These are phyloP conservation scores for Venustoraphidia nigricollis DNA, from an alignment of 2,888 invertebrate species.

Conservation along the genomic window DNA sequence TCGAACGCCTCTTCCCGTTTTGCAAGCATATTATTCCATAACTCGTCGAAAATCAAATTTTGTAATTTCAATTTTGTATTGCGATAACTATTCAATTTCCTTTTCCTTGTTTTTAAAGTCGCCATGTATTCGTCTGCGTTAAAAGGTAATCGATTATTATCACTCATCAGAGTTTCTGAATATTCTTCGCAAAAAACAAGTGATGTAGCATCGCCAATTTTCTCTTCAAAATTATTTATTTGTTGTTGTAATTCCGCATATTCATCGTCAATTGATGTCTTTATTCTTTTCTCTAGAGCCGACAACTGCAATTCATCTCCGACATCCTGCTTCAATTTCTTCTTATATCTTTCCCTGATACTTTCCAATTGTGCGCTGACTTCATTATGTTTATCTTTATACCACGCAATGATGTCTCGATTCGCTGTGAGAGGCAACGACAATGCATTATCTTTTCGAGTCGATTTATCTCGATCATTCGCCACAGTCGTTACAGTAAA, in stretches of 20 bases:
- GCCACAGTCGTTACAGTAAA: slow-evolving; percentile 21
- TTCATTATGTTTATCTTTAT: slow-evolving; percentile 32
- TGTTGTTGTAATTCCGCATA: too few relatives aligned
- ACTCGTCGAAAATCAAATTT: slow-evolving; percentile 28
- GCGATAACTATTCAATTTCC: not conserved
- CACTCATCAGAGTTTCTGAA: too few relatives aligned
- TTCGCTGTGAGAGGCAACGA: slow-evolving; percentile 30
- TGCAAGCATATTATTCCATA: slow-evolving; percentile 36
- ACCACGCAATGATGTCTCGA: slow-evolving; percentile 39
- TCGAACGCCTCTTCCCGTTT: slow-evolving; percentile 37
- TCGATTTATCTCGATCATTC: slow-evolving; percentile 5
- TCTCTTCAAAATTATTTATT: too few relatives aligned
- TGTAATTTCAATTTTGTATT: slow-evolving; percentile 19
- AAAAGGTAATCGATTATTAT: too few relatives aligned
- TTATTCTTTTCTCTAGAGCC: slow-evolving; percentile 5
- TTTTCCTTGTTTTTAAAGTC: too few relatives aligned
- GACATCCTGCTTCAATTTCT: slow-evolving; percentile 18
- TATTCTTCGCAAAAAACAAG: too few relatives aligned
- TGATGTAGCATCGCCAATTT: too few relatives aligned
- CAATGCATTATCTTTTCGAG: slow-evolving; percentile 19
- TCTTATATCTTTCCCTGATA: slow-evolving; percentile 27
- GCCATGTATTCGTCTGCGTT: too few relatives aligned
- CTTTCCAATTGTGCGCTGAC: slow-evolving; percentile 30
- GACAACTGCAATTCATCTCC: slow-evolving; percentile 18
- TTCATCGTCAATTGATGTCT: not conserved